Evolutionary conservation across 2,888 invertebrate genomes (phyloP), one percentile per base, ranked within the genome.

Genomic region (Abrostola triplasia): DNA sequence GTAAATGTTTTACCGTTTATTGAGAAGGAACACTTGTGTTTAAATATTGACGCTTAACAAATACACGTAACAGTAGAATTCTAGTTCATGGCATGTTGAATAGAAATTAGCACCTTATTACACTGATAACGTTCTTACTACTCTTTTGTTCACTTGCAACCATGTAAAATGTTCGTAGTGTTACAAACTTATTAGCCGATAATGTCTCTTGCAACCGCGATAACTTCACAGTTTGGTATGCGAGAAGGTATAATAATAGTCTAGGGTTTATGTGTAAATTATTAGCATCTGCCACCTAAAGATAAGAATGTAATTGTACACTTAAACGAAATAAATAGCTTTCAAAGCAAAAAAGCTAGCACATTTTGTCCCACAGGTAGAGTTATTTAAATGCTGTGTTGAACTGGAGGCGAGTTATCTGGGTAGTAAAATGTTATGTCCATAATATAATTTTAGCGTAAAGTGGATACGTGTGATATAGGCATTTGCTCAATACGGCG

Each of bases 91-190:
- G 57, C 49, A 64, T 50, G 64, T 70, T 62, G 62, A 59, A 64
- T 61, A 70, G 48, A 42, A 76, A 76, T 76, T 68, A 73, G 64
- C 76, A 68, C 65, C 67, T 76, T 65, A 67, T 76, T 65, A 73
- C 64, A 60, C 59, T 75, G 68, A 75, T 64, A 56, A 58, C 59
- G 60, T 66, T 57, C 51, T 70, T 53, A 73, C 70, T 66, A 47
- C 53, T 50, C 58, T 65, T 75, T 75, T 68, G 68, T 75, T 65
- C 63, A 67, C 60, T 62, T 48, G 49, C 63, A 52, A 71, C 59
- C 67, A 65, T 64, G 58, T 70, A 74, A 64, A 63, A 68, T 68
- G 64, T 64, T 36, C 56, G 55, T 52, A 57, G 48, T 57, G 48
- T 64, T 66, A 59, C 65, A 59, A 48, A 53, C 65, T 67, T 58